Base-by-base conservation (phyloP, 2,888 invertebrate species). In the Conchocele bisecta region DNA sequence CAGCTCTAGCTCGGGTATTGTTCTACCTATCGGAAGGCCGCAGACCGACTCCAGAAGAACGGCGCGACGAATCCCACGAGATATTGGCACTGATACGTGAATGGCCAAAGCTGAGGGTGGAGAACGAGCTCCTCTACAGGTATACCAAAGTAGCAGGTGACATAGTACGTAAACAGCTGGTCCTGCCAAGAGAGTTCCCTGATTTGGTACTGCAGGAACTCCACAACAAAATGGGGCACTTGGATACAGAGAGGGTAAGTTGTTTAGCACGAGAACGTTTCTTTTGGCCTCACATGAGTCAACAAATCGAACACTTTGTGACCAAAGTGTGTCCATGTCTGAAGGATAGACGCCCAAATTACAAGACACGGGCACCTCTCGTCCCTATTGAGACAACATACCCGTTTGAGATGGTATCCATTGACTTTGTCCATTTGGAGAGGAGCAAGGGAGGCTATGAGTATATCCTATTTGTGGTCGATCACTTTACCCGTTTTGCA, bases 351-450 rank as follows among this genome's bases (percentile, higher is more conserved):
- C 29, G 26, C 6, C 67, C 66, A 31, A 44, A 31, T 39, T 3
- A 15, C 1, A 20, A 28, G 13, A 13, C 3, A 13, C 17, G 15
- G 6, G 63, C 63, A 13, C 53, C 51, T 1, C 20, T 72, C 17
- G 22, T 41, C 39, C 50, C 57, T 1, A 63, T 72, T 9, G 13
- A 35, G 11, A 51, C 67, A 15, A 44, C 61, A 15, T 51, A 35
- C n/a, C 61, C 67, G n/a, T 63, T 68, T n/a, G 57, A 72, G 44
- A 26, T 69, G n/a, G 51, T 63, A 15, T 69, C 57, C 24, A 63
- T 69, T 11, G 57, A 69, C 26, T 57, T 48, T 31, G 35, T 67
- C 17, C 51, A 59, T 24, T 24, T 69, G 3, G 69, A 69, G 28
- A 46, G 15, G 24, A 20, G 26, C n/a, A 60, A 60, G 26, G 59